phyloP scores from a whole-genome alignment of 2,113 vertebrate species.

The Aphyosemion australe region DNA sequence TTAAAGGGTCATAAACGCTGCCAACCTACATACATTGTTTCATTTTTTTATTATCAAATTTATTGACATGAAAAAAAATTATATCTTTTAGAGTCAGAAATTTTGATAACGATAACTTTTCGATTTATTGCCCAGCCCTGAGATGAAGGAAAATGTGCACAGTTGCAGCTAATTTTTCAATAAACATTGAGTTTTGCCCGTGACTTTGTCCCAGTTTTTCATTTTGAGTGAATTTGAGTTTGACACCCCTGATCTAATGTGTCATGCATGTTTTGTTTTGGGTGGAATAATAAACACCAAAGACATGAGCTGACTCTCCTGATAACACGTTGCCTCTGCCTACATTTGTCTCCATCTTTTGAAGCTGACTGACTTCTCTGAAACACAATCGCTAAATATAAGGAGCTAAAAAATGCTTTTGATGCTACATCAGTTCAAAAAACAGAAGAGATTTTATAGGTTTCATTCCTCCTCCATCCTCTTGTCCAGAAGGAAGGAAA shows the following conservation, averaged over 20 bases:
- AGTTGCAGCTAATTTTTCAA: background rate
- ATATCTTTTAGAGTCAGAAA: too few relatives aligned
- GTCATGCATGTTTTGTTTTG: slow-evolving; percentile 22
- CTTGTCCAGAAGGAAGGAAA: slow-evolving; percentile 43
- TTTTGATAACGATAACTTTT: too few relatives aligned
- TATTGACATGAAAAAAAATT: too few relatives aligned
- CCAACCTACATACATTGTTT: too few relatives aligned
- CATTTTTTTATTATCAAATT: too few relatives aligned
- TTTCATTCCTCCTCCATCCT: slow-evolving; percentile 10
- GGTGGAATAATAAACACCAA: slow-evolving; percentile 1
- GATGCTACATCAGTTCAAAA: background rate
- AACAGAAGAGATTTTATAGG: background rate
- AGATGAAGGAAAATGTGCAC: too few relatives aligned
- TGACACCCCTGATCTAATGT: slow-evolving; percentile 17
- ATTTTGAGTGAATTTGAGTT: background rate
- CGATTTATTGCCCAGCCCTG: too few relatives aligned
- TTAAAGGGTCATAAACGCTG: too few relatives aligned
- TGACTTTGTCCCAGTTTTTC: too few relatives aligned
- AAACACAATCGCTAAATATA: too few relatives aligned
- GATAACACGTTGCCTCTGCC: background rate
- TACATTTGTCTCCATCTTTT: background rate
- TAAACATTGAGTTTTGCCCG: background rate
- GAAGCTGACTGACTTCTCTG: background rate
- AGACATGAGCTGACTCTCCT: background rate
- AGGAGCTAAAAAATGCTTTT: background rate